Base-by-base conservation (phyloP, 2,888 invertebrate genomes). In the Steinernema carpocapsae region DNA sequence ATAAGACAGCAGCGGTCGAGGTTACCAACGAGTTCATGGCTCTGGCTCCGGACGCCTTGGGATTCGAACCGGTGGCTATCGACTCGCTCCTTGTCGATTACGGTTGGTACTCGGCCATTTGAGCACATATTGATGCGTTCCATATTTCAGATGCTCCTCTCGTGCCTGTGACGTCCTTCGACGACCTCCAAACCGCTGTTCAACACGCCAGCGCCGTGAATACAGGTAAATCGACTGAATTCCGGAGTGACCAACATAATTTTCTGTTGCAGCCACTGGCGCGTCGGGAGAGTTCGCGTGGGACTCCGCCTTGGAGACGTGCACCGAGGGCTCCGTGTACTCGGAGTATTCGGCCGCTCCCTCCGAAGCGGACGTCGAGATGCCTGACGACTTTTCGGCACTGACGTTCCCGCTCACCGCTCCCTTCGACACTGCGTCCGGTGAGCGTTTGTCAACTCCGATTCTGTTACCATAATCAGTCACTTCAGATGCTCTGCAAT, bases 371-470 rank as follows among this genome's bases (percentile, higher is more conserved):
- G 64, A 32, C 14, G 32, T 64, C 37, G 64, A 64, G 64, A 64
- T 64, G 64, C 32, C 32, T n/a, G 64, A 17, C 10, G 32, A 64
- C 19, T 14, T 14, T 17, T 64, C 64, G 14, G 32, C 37, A 32
- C 32, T 64, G 1, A 26, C 64, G 17, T 64, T 64, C 64, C 64
- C 64, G 1, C 64, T 64, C 17, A 64, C 64, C 32, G 1, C 64
- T 17, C 17, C 64, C 26, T 32, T 32, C 17, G 64, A 29, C 6
- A 22, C 12, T 29, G 12, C 19, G 6, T 52, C 52, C 12, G 19
- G 37, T 37, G 4, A 37, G 37, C 37, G 3, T 37, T 10, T 10
- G 10, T 3, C 37, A 37, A 37, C 37, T 37, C 37, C 10, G 3
- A 37, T 6, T 10, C 37, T 6, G 10, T 37, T 3, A 37, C 37